Conservation (phyloP, 2,888 invertebrate species). For the Steinernema hermaphroditum region DNA sequence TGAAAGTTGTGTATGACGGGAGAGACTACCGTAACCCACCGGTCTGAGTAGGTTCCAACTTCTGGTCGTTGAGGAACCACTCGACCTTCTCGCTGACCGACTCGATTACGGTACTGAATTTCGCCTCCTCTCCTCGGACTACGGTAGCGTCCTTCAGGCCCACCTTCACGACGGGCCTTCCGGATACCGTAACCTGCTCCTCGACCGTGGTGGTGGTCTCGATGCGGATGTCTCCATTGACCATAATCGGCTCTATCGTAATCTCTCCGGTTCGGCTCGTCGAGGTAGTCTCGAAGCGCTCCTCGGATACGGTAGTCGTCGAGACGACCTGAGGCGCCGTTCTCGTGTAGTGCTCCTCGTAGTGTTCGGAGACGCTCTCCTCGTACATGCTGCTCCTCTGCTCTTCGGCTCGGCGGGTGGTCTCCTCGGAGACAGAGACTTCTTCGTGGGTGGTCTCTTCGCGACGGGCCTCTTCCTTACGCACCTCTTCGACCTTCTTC, state of each 20-base stretch:
- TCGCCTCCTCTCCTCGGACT: conserved; percentile 35
- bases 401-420: conserved; percentile 2
- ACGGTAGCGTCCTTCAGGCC: conserved; percentile 2
- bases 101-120: conserved; percentile 52
- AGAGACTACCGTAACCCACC: conserved; percentile 8
- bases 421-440: conserved; percentile 1
- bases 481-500: conserved; percentile 32
- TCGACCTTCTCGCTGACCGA: conserved; percentile 48
- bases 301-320: conserved; percentile 4
- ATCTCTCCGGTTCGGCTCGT: not conserved
- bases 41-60: conserved; percentile 33
- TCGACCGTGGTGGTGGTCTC: not conserved
- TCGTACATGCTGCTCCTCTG: conserved; percentile 24
- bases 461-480: conserved; percentile 3
- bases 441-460: conserved; percentile 26
- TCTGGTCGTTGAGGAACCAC: conserved; percentile 52
- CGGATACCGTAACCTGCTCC: conserved; percentile 18
- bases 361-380: conserved; percentile 17
- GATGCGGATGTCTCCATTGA: not conserved
- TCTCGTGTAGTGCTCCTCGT: conserved; percentile 19
- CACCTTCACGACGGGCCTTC: not conserved
- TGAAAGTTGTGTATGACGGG: not conserved
- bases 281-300: conserved; percentile 4
- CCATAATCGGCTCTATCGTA: conserved; percentile 1
- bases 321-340: conserved; percentile 13